Evolutionary conservation across 1,140 invertebrate genomes (phyloP).

Genomic region (Meloidogyne hapla): DNA sequence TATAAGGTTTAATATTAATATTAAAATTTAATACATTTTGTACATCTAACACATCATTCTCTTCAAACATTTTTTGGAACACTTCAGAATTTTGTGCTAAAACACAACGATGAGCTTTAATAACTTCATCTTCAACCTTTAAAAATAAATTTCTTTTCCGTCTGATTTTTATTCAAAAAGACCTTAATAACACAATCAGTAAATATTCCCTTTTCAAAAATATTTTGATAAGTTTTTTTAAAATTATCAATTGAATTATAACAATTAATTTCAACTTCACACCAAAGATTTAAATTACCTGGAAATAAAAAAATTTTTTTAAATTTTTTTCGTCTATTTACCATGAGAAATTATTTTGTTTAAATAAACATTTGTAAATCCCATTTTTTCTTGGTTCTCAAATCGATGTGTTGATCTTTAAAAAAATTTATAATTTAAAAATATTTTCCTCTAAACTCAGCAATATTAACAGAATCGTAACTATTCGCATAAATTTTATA

Average conservation of each 20-base stretch:
- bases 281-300: neutral
- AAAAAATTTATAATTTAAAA: too few relatives aligned
- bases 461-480: too few relatives aligned
- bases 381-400: too few relatives aligned
- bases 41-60: neutral
- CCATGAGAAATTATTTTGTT: too few relatives aligned
- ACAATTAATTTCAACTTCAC: slow-evolving; percentile 1
- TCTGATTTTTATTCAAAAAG: neutral
- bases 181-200: slow-evolving; percentile 1
- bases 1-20: too few relatives aligned
- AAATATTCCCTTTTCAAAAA: neutral
- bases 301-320: neutral
- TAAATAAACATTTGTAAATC: too few relatives aligned
- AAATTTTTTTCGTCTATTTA: too few relatives aligned
- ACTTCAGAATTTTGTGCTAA: neutral
- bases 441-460: too few relatives aligned
- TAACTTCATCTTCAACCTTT: neutral
- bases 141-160: neutral
- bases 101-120: neutral
- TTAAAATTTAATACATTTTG: neutral
- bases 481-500: too few relatives aligned
- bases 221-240: neutral
- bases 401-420: too few relatives aligned
- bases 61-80: neutral
- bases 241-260: neutral